phyloP scores from a whole-genome alignment of 2,888 invertebrate genomes.

The Ceriagrion tenellum region DNA sequence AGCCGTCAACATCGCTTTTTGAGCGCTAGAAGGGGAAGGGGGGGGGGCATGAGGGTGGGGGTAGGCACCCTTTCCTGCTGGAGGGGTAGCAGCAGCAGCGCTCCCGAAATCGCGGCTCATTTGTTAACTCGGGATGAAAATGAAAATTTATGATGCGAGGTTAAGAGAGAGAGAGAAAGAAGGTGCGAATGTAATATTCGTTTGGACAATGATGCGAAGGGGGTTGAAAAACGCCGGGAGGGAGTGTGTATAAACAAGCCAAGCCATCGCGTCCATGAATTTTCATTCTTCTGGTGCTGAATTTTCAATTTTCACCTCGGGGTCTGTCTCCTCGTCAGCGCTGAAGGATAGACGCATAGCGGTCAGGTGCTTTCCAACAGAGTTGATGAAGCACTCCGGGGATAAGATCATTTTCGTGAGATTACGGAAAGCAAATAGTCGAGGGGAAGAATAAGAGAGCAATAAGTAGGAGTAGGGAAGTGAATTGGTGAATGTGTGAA shows the following conservation, averaged over 20 bases:
- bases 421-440: neutral
- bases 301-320: neutral
- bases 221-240: neutral
- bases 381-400: neutral
- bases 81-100: no score
- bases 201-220: neutral
- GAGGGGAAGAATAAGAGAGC: neutral
- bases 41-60: no score
- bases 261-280: neutral
- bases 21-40: no score
- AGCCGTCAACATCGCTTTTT: no score
- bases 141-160: neutral
- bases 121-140: neutral
- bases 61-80: no score
- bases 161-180: neutral
- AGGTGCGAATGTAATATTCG: conserved; percentile 9
- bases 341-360: no score
- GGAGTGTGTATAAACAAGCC: neutral
- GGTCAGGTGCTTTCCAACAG: no score
- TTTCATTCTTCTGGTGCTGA: neutral
- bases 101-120: neutral
- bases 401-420: neutral
- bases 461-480: neutral
- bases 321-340: no score
- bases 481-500: neutral